phyloP scores from a whole-genome alignment of 30 jellyfish, hydroid and myxozoan species.

The Kudoa iwatai region DNA sequence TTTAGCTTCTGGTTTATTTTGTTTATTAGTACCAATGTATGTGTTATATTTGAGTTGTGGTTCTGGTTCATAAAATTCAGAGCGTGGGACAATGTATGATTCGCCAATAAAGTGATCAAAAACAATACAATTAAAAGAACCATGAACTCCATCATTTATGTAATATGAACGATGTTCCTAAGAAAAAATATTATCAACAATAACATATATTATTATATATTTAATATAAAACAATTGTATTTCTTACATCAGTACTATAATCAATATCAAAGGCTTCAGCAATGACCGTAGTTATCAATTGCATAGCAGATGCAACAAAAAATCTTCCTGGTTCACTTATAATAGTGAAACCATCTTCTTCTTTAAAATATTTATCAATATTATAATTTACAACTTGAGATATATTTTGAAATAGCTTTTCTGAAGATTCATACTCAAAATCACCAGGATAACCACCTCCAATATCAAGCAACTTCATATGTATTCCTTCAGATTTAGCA shows the following conservation, averaged over 20 bases:
- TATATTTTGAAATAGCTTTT: conserved; percentile 2
- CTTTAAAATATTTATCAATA: conserved; percentile 21
- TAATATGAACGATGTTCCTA: too few relatives aligned
- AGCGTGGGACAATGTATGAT: neutral
- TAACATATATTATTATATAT: too few relatives aligned
- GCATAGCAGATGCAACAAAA: conserved; percentile 49
- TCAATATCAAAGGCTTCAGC: neutral
- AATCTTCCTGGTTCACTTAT: conserved; percentile 86
- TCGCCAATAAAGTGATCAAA: conserved; percentile 15
- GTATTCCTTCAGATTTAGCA: conserved; percentile 22
- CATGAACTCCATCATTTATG: conserved; percentile 75
- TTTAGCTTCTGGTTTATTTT: too few relatives aligned
- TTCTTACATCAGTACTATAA: conserved; percentile 4
- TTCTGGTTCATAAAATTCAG: neutral
- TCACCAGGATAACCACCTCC: conserved; percentile 95
- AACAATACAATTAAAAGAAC: conserved; percentile 41
- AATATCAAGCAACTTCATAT: conserved; percentile 33
- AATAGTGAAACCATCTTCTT: conserved; percentile 9
- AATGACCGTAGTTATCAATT: conserved; percentile 6
- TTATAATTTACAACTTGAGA: neutral
- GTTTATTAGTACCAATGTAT: too few relatives aligned
- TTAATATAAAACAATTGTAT: too few relatives aligned
- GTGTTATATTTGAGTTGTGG: too few relatives aligned
- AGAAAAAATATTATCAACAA: too few relatives aligned
- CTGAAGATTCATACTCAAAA: conserved; percentile 9